These are phyloP conservation scores for Ictalurus furcatus DNA, from an alignment of 2,113 vertebrate genomes.

Conservation along the genomic window DNA sequence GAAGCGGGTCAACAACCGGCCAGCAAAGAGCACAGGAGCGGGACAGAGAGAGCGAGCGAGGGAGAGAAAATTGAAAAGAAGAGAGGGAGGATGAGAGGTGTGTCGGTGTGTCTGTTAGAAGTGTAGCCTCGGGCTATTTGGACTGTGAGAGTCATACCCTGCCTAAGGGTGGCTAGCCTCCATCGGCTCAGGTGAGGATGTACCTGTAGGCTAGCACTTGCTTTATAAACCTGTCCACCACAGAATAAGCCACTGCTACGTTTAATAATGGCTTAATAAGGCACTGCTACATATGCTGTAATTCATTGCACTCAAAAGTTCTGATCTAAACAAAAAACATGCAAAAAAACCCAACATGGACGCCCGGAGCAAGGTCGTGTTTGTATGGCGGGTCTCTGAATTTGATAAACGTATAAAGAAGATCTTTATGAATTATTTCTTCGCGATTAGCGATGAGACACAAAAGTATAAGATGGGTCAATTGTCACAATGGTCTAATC, in stretches of 20 bases:
- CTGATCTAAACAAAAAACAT: not conserved
- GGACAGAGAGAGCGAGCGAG: slow-evolving; percentile 27
- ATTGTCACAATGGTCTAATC: not conserved
- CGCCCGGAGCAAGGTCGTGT: not conserved
- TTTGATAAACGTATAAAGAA: not conserved
- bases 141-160: slow-evolving; percentile 54
- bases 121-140: slow-evolving; percentile 56
- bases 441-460: too few relatives aligned
- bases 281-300: slow-evolving; percentile 1
- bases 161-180: slow-evolving; percentile 54
- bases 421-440: not conserved
- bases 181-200: slow-evolving; percentile 52
- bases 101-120: slow-evolving; percentile 50
- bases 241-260: slow-evolving; percentile 24
- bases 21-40: slow-evolving; percentile 35
- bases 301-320: not conserved
- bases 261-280: slow-evolving; percentile 38
- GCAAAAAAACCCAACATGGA: not conserved
- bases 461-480: not conserved
- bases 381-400: not conserved
- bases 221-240: slow-evolving; percentile 39
- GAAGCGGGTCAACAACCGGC: slow-evolving; percentile 34
- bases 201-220: slow-evolving; percentile 40
- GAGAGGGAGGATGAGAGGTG: slow-evolving; percentile 50
- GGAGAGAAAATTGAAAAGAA: slow-evolving; percentile 44